Evolutionary conservation across 1,140 invertebrate species (phyloP).

Genomic region (Solenopsis invicta): DNA sequence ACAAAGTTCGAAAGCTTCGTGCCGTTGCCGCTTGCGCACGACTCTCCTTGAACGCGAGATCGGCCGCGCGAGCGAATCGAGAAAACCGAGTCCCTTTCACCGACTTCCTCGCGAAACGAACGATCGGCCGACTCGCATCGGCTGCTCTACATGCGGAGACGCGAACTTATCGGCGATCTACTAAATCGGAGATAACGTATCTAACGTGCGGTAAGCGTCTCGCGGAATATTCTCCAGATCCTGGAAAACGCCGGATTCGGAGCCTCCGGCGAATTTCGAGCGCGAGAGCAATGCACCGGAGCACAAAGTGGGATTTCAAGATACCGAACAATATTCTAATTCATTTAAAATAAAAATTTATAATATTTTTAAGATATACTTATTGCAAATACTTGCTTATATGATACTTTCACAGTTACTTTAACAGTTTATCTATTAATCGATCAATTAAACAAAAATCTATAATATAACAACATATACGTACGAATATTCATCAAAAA

Average conservation of each 20-base stretch:
- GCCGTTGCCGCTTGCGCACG: slow-evolving; percentile 47
- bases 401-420: no score
- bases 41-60: slow-evolving; percentile 85
- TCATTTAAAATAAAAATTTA: no score
- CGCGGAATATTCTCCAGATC: slow-evolving; percentile 36
- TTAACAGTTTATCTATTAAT: no score
- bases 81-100: slow-evolving; percentile 82
- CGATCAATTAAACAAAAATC: no score
- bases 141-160: slow-evolving; percentile 29
- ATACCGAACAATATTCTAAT: background rate
- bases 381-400: no score
- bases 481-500: no score
- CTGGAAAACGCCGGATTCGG: slow-evolving; percentile 17
- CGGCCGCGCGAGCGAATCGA: slow-evolving; percentile 58
- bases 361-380: no score
- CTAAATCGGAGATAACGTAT: slow-evolving; percentile 40
- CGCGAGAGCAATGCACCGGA: background rate
- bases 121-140: slow-evolving; percentile 38
- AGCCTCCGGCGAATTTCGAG: background rate
- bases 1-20: slow-evolving; percentile 78
- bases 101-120: slow-evolving; percentile 69
- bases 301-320: background rate
- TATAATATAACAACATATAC: no score
- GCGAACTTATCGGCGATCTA: slow-evolving; percentile 56
- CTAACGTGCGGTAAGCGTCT: background rate